Evolutionary conservation across 2,113 vertebrate species (phyloP).

Genomic region (Coptodon bakossiorum): DNA sequence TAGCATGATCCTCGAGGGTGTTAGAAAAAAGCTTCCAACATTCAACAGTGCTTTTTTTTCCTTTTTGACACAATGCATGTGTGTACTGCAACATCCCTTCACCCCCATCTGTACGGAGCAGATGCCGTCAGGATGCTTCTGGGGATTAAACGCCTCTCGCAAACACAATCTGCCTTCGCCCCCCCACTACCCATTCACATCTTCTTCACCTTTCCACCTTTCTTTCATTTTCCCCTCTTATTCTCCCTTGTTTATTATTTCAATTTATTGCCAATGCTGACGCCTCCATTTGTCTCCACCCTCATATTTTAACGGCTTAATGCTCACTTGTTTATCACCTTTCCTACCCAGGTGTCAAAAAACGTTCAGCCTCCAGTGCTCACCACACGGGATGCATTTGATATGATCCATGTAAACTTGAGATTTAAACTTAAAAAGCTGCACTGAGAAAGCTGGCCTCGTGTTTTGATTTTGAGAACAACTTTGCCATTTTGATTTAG

Average conservation of each 20-base stretch:
- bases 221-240: neutral
- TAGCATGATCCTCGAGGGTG: constrained; percentile 39
- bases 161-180: constrained; percentile 40
- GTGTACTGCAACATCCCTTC: constrained; percentile 1
- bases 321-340: neutral
- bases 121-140: constrained; percentile 58
- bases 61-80: neutral
- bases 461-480: neutral
- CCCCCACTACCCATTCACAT: constrained; percentile 4
- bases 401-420: neutral
- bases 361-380: neutral
- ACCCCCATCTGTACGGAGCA: constrained; percentile 60
- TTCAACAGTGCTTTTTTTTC: constrained; percentile 5
- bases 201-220: constrained; percentile 38
- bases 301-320: neutral
- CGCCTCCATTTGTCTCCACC: neutral
- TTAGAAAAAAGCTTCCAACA: constrained; percentile 25
- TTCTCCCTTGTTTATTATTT: neutral
- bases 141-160: constrained; percentile 61
- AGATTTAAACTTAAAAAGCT: neutral
- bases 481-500: neutral
- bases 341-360: neutral
- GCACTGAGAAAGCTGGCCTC: neutral
- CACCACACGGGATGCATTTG: neutral
- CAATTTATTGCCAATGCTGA: neutral